Conservation (phyloP, 1,140 invertebrate species). For the Melipona quadrifasciata region DNA sequence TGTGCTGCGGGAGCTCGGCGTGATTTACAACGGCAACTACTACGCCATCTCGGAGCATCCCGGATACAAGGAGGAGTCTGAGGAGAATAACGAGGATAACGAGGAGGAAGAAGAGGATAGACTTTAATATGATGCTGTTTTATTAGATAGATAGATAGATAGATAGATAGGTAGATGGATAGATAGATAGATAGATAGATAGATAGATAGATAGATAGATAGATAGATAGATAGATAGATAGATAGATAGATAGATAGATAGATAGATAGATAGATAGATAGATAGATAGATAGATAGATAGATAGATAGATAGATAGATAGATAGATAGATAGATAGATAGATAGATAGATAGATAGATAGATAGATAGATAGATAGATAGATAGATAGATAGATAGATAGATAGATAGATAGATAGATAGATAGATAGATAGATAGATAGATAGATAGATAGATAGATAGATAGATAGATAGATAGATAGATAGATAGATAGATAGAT, state of each 20-base stretch:
- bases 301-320: conserved; percentile 71
- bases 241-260: conserved; percentile 73
- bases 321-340: conserved; percentile 71
- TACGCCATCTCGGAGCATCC: conserved; percentile 97
- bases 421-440: conserved; percentile 69
- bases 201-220: conserved; percentile 73
- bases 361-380: conserved; percentile 72
- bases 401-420: conserved; percentile 73
- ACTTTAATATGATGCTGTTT: conserved; percentile 84
- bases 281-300: conserved; percentile 73
- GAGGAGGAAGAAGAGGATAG: conserved; percentile 91
- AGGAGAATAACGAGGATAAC: conserved; percentile 90
- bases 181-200: conserved; percentile 72
- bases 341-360: conserved; percentile 65
- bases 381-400: conserved; percentile 73
- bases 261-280: conserved; percentile 74
- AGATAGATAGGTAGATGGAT: conserved; percentile 72
- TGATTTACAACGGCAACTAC: conserved; percentile 97
- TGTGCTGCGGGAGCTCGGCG: conserved; percentile 92
- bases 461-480: conserved; percentile 71
- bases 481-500: conserved; percentile 71
- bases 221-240: conserved; percentile 65
- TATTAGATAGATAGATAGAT: conserved; percentile 73
- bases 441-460: conserved; percentile 71
- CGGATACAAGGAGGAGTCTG: conserved; percentile 93